Evolutionary conservation across 2,888 invertebrate species (phyloP), one percentile per base, ranked within the genome.

Genomic region (Tridacna gigas): DNA sequence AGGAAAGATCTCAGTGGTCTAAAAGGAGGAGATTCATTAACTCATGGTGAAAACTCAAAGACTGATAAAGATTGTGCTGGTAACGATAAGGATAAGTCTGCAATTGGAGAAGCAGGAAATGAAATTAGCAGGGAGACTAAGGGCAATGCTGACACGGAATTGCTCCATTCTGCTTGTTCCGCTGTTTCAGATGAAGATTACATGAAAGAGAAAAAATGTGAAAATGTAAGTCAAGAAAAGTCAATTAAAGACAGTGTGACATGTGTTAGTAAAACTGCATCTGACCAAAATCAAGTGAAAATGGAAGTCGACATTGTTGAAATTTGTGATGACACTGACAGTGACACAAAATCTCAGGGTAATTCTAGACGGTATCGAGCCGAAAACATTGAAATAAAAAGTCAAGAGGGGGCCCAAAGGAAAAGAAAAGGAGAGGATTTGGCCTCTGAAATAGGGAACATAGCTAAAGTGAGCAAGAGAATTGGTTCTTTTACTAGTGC

Each of bases 1-100:
- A 69, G 45, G 45, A 69, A n/a, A 45, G 69, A 69, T 69, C 69
- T 69, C 69, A 45, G 1, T 20, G 69, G 22, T 69, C 12, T 7
- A 20, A 25, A 69, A 47, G 7, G 37, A 4, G 37, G 37, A 37
- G 37, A 37, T 37, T 37, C 37, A 37, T 4, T 4, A 37, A 2
- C 15, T 13, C 48, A 22, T 22, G n/a, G 11, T 66, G 4, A 20
- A 25, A 25, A 25, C 25, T 12, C 45, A 45, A 69, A 18, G 45
- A 47, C 37, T n/a, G 47, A 47, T 18, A 28, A 69, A 69, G 69
- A 22, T 25, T 45, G 45, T 11, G 47, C 20, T 0, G n/a, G n/a
- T 69, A 69, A 47, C n/a, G 12, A 66, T 26, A 25, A 22, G 26
- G 26, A 66, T 26, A 37, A 66, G 25, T 26, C 11, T 26, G 25